Conservation (phyloP, 2,797 vertebrate species). For the Miichthys miiuy region DNA sequence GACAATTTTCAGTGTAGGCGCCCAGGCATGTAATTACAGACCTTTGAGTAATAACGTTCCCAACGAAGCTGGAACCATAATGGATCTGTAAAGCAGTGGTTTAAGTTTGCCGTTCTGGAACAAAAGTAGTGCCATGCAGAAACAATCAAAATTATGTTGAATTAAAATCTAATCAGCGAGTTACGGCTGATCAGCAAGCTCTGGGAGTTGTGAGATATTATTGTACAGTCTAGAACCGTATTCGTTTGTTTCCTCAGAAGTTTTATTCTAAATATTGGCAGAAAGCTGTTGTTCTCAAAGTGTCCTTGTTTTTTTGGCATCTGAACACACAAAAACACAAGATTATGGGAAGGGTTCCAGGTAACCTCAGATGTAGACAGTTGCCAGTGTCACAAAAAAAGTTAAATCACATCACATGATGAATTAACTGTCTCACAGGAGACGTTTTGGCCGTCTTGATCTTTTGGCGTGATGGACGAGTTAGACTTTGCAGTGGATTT, state of each 20-base stretch:
- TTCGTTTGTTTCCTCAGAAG: conserved; percentile 8
- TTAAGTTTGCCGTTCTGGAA: conserved; percentile 25
- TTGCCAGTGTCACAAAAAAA: not conserved
- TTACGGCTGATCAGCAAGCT: conserved; percentile 5
- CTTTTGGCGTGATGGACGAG: conserved; percentile 20
- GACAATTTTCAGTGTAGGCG: conserved; percentile 67
- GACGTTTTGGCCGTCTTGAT: conserved; percentile 16
- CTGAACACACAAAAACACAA: conserved; percentile 9
- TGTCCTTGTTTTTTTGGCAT: conserved; percentile 35
- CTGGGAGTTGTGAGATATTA: not conserved
- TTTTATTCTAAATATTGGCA: conserved; percentile 21
- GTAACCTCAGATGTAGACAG: conserved; percentile 36
- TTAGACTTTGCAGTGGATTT: conserved; percentile 19
- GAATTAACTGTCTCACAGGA: conserved; percentile 20
- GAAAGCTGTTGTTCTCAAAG: conserved; percentile 31
- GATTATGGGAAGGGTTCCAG: conserved; percentile 47
- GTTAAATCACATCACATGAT: conserved; percentile 12
- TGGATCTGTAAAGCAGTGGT: conserved; percentile 38
- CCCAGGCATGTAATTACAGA: conserved; percentile 73
- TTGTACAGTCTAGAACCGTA: not conserved
- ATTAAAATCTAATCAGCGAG: conserved; percentile 27
- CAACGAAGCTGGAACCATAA: conserved; percentile 51
- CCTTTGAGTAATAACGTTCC: conserved; percentile 64
- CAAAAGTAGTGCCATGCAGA: conserved; percentile 8
- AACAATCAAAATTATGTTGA: conserved; percentile 30